phyloP scores from a whole-genome alignment of 1,140 invertebrate species.

The Saccostrea cuccullata region DNA sequence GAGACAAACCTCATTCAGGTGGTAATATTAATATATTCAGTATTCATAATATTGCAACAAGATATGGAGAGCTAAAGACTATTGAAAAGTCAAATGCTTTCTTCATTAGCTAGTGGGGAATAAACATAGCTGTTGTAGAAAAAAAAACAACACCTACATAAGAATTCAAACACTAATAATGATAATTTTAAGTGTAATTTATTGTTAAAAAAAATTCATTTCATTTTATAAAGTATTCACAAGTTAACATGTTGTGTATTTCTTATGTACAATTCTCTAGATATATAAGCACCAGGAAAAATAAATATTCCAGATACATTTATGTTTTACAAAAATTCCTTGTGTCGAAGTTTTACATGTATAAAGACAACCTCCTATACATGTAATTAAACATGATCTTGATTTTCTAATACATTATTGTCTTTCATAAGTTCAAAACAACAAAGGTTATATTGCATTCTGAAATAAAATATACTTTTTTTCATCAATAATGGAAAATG shows the following conservation, averaged over 20 bases:
- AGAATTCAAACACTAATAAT: not conserved
- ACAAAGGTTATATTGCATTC: not conserved
- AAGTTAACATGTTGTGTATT: slow-evolving; percentile 7
- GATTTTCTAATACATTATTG: too few relatives aligned
- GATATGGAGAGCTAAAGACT: too few relatives aligned
- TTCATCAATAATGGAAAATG: not conserved
- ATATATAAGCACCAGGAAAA: slow-evolving; percentile 33
- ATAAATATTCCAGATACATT: not conserved
- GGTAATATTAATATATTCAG: too few relatives aligned
- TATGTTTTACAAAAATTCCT: not conserved
- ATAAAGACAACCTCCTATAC: not conserved
- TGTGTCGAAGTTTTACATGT: not conserved
- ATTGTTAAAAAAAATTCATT: not conserved
- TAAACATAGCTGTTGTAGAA: too few relatives aligned
- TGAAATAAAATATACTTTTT: not conserved
- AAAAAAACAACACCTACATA: too few relatives aligned
- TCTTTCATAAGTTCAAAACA: too few relatives aligned
- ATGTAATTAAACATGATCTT: too few relatives aligned
- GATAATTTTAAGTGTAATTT: not conserved
- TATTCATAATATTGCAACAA: too few relatives aligned
- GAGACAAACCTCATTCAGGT: too few relatives aligned
- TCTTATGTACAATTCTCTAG: slow-evolving; percentile 20
- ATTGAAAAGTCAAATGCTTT: too few relatives aligned
- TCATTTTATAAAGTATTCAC: slow-evolving; percentile 26
- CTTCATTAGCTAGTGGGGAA: too few relatives aligned